Evolutionary conservation across 2,113 vertebrate genomes (phyloP).

Genomic region (Manacus vitellinus): DNA sequence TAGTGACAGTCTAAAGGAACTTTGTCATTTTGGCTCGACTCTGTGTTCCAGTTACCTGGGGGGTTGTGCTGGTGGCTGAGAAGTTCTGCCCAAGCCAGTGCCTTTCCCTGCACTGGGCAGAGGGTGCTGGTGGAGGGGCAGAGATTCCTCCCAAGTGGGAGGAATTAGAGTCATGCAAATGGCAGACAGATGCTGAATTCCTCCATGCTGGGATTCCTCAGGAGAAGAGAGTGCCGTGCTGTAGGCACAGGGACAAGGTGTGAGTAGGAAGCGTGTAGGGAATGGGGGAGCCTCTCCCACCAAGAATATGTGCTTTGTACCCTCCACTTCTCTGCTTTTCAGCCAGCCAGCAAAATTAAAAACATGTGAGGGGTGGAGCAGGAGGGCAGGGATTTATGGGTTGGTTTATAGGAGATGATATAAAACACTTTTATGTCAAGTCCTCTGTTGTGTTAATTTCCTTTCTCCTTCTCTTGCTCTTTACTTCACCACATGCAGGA

Average conservation of each 20-base stretch:
- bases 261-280: background rate
- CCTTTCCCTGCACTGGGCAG: background rate
- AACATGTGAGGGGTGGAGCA: slow-evolving; percentile 56
- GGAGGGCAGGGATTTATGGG: slow-evolving; percentile 57
- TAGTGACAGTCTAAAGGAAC: background rate
- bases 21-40: background rate
- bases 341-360: slow-evolving; percentile 39
- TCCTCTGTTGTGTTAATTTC: slow-evolving; percentile 52
- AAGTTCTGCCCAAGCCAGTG: background rate
- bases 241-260: background rate
- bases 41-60: background rate
- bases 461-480: slow-evolving; percentile 14
- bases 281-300: slow-evolving; percentile 27
- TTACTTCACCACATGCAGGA: background rate
- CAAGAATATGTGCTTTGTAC: slow-evolving; percentile 9
- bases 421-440: slow-evolving; percentile 51
- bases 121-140: background rate
- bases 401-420: slow-evolving; percentile 57
- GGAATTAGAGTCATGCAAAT: background rate
- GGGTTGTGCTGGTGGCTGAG: background rate
- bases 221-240: background rate
- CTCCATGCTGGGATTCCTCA: background rate
- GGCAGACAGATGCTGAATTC: background rate
- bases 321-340: background rate
- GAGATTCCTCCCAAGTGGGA: background rate